Base-by-base conservation (phyloP, 1,140 invertebrate genomes). In the Leptestheria dahalacensis region DNA sequence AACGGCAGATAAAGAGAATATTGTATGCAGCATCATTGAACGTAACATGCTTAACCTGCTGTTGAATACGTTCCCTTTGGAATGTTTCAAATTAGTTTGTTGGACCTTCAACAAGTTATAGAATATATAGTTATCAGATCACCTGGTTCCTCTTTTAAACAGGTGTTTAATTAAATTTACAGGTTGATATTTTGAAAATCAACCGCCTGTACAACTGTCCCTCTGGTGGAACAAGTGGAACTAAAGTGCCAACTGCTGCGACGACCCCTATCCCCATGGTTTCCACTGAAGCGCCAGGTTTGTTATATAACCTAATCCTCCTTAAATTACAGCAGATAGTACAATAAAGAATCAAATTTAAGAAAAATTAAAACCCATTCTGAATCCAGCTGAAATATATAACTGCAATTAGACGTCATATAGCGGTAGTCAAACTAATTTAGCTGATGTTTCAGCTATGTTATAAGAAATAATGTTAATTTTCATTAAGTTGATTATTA, bases 121-220 rank as follows among this genome's bases (percentile, higher is more conserved):
- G 11, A n/a, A 47, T 47, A 47, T 47, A 47, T 47, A 47, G 11
- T 47, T 11, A n/a, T 47, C n/a, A 47, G n/a, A 47, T 18, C 48
- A 10, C 20, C 9, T 50, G 11, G n/a, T 50, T 20, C n/a, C 9
- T 23, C 20, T 50, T 10, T 23, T 23, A 1, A 50, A 6, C 48
- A 11, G 15, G 20, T 41, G 26, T 29, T 18, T 55, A 4, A n/a
- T 21, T 29, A 12, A n/a, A 1, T 6, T 25, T 6, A 23, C 46
- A 66, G 63, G 63, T 56, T 1, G 66, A 68, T 51, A 21, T 67
- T 2, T 51, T 61, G n/a, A 68, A 68, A 60, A 62, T 68, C 4
- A 67, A 63, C 33, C 50, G 60, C 15, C 48, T 68, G 12, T 68
- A 68, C 59, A 46, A 68, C 47, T 66, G 68, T 33, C 56, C 62